These are phyloP conservation scores for Phalacrocorax aristotelis DNA, from an alignment of 2,113 vertebrate genomes.

Conservation along the genomic window DNA sequence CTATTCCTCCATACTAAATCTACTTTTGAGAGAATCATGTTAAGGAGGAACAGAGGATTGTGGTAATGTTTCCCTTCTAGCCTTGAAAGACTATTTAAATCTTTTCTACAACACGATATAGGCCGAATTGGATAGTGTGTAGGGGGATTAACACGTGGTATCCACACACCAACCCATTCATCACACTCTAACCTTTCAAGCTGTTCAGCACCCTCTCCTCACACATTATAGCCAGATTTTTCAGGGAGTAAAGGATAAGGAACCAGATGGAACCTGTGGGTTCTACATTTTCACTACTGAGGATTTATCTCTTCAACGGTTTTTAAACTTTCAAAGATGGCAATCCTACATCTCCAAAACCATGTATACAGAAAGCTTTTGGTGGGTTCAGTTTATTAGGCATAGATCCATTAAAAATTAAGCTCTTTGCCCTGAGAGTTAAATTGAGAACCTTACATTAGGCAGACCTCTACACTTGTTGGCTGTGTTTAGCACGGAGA, in stretches of 20 bases:
- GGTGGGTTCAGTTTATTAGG: not conserved
- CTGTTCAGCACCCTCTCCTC: conserved; percentile 15
- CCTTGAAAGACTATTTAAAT: conserved; percentile 48
- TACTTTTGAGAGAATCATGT: not conserved
- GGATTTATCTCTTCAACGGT: not conserved
- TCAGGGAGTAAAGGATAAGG: not conserved
- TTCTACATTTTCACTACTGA: not conserved
- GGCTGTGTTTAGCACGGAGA: not conserved
- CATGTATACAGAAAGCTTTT: not conserved
- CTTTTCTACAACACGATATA: not conserved
- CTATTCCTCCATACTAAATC: not conserved
- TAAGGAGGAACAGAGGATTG: not conserved
- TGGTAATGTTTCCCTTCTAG: conserved; percentile 32
- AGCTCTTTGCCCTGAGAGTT: not conserved
- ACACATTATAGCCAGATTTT: not conserved
- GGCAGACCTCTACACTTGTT: not conserved
- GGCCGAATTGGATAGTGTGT: not conserved
- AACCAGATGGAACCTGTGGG: conserved; percentile 15
- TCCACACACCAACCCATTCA: not conserved
- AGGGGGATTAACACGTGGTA: conserved; percentile 6
- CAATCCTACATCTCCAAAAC: not conserved
- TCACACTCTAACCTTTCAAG: conserved; percentile 41
- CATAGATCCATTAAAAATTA: not conserved
- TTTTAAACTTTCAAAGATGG: not conserved
- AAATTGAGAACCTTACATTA: not conserved